Evolutionary conservation across 2,113 vertebrate genomes (phyloP), one percentile per base, ranked within the genome.

Genomic region (Nannospalax galili): DNA sequence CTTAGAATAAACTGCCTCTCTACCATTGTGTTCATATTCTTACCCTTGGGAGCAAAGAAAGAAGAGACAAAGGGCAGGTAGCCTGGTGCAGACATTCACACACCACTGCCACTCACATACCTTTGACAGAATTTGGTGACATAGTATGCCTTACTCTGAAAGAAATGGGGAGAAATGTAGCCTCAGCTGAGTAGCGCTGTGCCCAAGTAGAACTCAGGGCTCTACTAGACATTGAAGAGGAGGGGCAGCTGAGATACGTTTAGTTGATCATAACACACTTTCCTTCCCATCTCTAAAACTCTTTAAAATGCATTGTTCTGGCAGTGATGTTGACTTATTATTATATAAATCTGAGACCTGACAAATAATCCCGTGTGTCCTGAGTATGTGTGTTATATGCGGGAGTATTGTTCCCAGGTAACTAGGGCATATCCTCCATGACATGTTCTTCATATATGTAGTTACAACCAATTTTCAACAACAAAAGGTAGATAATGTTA

Each of bases 51-150:
- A 72, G n/a, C 74, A 73, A 40, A 80, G 20, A 69, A 91, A 75
- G 52, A 24, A 32, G 30, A 67, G 14, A 11, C 5, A 1, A 17
- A 72, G 22, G 48, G 5, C 12, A 64, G 30, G 30, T 7, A 22
- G 24, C 3, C 20, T 64, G 17, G 20, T 5, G 2, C 12, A 62
- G 37, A 67, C 81, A 30, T 45, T 12, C 9, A 30, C 11, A 16
- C 1, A 0, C 42, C 22, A 37, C 17, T 64, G 58, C 60, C 17
- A 56, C 4, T 10, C 32, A 14, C 1, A 3, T 4, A 1, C 45
- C 42, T 64, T 14, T 48, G 12, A 67, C 20, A 74, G 78, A 56
- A 58, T 22, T 81, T 40, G 56, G n/a, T 42, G 3, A n/a, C 16
- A 2, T 14, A 15, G 11, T 3, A 11, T 14, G 24, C 9, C 19